phyloP scores from a whole-genome alignment of 2,888 invertebrate genomes.

The Tethea ocularis region DNA sequence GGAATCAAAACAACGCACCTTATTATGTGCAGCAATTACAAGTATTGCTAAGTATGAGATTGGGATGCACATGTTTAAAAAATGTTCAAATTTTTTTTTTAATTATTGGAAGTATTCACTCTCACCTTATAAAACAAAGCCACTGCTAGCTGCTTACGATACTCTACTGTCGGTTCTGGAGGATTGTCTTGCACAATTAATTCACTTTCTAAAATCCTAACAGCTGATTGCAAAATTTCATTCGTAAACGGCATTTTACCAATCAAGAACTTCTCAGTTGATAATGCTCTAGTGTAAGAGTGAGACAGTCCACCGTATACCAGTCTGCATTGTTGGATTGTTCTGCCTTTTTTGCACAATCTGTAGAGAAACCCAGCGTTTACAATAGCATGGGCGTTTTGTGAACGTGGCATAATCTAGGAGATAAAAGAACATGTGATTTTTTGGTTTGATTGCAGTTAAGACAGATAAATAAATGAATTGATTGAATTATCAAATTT shows the following conservation, averaged over 20 bases:
- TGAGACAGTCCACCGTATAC: conserved; percentile 81
- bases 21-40: background rate
- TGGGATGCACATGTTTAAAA: background rate
- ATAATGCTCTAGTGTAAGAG: conserved; percentile 60
- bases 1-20: conserved; percentile 26
- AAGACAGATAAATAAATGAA: too few relatives aligned
- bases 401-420: conserved; percentile 88
- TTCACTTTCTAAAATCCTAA: conserved; percentile 47
- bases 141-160: conserved; percentile 82
- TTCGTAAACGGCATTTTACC: conserved; percentile 65
- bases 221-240: conserved; percentile 61
- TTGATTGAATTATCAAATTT: too few relatives aligned
- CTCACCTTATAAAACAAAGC: conserved; percentile 75
- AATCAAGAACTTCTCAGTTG: conserved; percentile 70
- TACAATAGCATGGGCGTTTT: conserved; percentile 89
- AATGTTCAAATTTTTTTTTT: background rate
- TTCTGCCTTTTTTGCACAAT: conserved; percentile 32
- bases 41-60: background rate
- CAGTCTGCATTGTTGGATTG: conserved; percentile 68
- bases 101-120: background rate
- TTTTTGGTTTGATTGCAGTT: too few relatives aligned
- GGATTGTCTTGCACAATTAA: conserved; percentile 53
- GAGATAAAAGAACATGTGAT: conserved; percentile 17
- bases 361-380: conserved; percentile 88
- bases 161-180: conserved; percentile 82